Conservation (phyloP, 1,140 invertebrate genomes). For the Papilio polytes region DNA sequence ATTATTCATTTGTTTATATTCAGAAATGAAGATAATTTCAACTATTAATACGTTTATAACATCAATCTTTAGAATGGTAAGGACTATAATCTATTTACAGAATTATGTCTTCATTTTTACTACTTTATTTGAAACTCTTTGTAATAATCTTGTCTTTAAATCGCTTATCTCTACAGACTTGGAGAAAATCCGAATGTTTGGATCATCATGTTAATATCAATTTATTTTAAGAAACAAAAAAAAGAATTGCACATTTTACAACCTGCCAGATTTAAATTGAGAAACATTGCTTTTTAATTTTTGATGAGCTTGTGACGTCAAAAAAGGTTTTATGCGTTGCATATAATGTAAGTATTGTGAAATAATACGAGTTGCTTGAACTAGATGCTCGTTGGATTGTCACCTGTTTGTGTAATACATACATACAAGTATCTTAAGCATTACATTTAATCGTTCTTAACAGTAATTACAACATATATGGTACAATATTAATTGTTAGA, state of each 20-base stretch:
- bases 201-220: background rate
- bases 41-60: too few species aligned
- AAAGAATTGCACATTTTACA: background rate
- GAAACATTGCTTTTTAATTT: constrained; percentile 9
- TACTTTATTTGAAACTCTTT: too few species aligned
- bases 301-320: background rate
- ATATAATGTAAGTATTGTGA: constrained; percentile 19
- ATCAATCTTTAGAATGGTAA: too few species aligned
- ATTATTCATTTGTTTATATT: background rate
- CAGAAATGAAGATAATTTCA: background rate
- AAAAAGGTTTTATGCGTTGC: constrained; percentile 17
- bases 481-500: background rate
- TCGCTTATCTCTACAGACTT: background rate
- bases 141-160: too few species aligned
- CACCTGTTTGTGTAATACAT: constrained; percentile 6
- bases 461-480: constrained; percentile 10
- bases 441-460: constrained; percentile 2
- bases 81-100: too few species aligned
- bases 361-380: constrained; percentile 24
- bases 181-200: background rate
- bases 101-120: too few species aligned
- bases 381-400: constrained; percentile 36
- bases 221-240: background rate
- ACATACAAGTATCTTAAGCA: constrained; percentile 16
- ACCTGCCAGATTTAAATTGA: constrained; percentile 9